Base-by-base conservation (phyloP, 92 coral and sea anemone genomes). In the Zoanthus gigantus region DNA sequence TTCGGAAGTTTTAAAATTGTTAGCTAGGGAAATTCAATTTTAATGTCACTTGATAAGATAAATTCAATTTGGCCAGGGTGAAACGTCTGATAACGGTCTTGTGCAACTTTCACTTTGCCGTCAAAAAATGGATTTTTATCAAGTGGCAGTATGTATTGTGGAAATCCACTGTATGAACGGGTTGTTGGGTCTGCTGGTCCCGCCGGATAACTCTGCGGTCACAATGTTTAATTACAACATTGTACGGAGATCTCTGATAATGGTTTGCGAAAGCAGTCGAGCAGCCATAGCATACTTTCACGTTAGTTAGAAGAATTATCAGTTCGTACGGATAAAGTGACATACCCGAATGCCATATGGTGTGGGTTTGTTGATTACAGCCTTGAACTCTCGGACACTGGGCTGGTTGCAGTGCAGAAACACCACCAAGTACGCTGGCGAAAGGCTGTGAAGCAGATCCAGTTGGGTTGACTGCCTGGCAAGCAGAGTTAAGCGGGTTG, bases 301-400 rank as follows among this genome's bases (percentile, higher is more conserved):
- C 78, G 57, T 74, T 74, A 50, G 32, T 74, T 74, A 56, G 78
- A 74, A 74, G 57, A n/a, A 74, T 57, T 46, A 44, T 74, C 53
- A 72, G 52, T 72, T 72, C 53, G 66, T 77, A 52, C 11, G 61
- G 67, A 23, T 28, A 77, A 17, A 65, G 82, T 77, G 83, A 78
- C 71, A 78, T 56, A 78, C 83, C 83, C 83, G 69, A 78, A 78
- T 78, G 83, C 67, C 83, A 78, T 54, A 78, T 61, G 48, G 83
- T 56, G 52, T 69, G 71, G 47, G 47, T 32, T 9, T 78, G 65
- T 71, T 71, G 48, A 71, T 71, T 32, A 71, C 7, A 71, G 46
- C 74, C n/a, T 30, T 37, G 74, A 71, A 32, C 74, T 30, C 74
- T 71, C 12, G 74, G 74, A 32, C 13, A 31, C 74, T 71, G 74